Percentiles rank a stretch among this genome's conserved stretches.
These are phyloP conservation scores for Hephaestus fuliginosus DNA, from an alignment of 2,797 vertebrate genomes.

Conservation along the genomic window DNA sequence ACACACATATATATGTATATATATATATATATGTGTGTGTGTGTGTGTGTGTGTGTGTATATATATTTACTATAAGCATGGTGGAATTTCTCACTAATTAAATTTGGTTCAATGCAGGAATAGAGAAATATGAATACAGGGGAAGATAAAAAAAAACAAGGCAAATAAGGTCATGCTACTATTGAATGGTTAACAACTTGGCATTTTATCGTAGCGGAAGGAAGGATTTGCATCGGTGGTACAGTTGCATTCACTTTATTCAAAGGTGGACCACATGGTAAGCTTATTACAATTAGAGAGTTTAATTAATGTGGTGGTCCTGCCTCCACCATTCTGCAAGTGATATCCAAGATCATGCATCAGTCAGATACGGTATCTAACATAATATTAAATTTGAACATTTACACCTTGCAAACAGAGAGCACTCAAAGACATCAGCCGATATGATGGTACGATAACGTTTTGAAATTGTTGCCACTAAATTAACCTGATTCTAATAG, in stretches of 20 bases:
- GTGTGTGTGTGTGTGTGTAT: too few species aligned
- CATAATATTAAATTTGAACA: constrained; percentile 77
- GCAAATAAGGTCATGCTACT: constrained; percentile 26
- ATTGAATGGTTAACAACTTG: constrained; percentile 6
- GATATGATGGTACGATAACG: constrained; percentile 79
- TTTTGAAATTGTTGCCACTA: constrained; percentile 83
- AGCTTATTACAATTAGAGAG: constrained; percentile 41
- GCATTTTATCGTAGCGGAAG: constrained; percentile 9
- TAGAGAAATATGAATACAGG: not conserved
- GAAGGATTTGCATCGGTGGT: constrained; percentile 8
- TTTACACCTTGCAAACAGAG: constrained; percentile 79
- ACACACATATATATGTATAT: too few species aligned
- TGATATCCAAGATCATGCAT: constrained; percentile 75
- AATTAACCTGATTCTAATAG: constrained; percentile 90
- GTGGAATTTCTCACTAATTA: constrained; percentile 26
- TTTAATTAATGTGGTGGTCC: constrained; percentile 68
- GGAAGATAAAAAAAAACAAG: constrained; percentile 6
- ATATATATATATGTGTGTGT: too few species aligned
- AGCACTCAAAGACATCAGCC: constrained; percentile 82
- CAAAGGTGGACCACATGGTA: constrained; percentile 33
- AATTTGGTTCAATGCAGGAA: constrained; percentile 29
- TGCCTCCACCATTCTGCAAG: constrained; percentile 47
- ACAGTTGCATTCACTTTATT: constrained; percentile 37
- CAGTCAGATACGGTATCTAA: constrained; percentile 74
- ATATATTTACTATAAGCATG: not conserved